Base-by-base conservation (phyloP, 37 sponge, comb jelly and placozoan species). In the Spongia lamella region DNA sequence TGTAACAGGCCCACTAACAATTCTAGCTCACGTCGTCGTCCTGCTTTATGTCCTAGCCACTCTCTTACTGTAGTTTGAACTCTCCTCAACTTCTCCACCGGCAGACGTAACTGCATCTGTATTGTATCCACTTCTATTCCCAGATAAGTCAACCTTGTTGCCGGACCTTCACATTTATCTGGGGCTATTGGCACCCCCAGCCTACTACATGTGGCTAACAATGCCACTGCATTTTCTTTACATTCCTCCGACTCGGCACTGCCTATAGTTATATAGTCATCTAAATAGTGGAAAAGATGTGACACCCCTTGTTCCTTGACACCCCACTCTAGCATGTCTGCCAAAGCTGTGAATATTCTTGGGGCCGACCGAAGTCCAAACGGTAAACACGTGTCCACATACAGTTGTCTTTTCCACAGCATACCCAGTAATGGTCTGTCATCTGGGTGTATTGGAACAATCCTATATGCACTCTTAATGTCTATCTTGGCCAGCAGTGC, bases 151-250 rank as follows among this genome's bases (percentile, higher is more conserved):
- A 84, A 43, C 49, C 62, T 21, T 24, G 49, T 69, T 7, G 85
- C 38, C 15, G 85, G 79, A n/a, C 85, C 85, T 47, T 78, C 79
- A 9, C 30, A 59, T 40, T 84, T 84, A 32, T 84, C 55, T 11
- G 38, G 16, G 25, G 85, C 72, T 6, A 84, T 19, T 24, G 80
- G 86, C 25, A 85, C 68, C 0, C 86, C 74, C 7, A 85, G 79
- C 37, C 15, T n/a, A 13, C 3, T 1, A 53, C 62, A 84, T 3
- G 49, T 61, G 26, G 34, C 15, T 26, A 49, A 25, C 19, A 60
- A 3, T 1, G 27, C n/a, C 0, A 25, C 1, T 6, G 59, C 78
- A 32, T n/a, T 6, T 20, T 70, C 25, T 1, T 19, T 22, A 30
- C 70, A 66, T 65, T 55, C 49, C 19, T 35, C 20, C 32, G 84